Conservation (phyloP, 2,113 vertebrate genomes). For the Petrocephalus zakoni region DNA sequence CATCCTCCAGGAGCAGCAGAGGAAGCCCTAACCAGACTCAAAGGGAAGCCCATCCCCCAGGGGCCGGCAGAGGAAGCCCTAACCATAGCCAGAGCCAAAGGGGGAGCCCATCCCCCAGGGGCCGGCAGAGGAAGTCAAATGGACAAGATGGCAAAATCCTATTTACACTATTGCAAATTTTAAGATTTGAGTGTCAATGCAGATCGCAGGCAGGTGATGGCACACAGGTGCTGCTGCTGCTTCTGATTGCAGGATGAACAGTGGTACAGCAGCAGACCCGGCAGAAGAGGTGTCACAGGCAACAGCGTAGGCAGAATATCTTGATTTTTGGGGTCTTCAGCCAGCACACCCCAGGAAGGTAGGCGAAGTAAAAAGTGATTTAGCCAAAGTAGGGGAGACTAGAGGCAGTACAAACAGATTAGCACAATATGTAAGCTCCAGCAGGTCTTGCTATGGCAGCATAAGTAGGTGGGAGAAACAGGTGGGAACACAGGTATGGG, state of each 20-base stretch:
- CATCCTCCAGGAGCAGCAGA: not conserved
- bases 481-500: not conserved
- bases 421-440: not conserved
- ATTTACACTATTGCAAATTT: too few relatives aligned
- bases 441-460: too few relatives aligned
- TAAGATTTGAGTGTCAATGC: too few relatives aligned
- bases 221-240: not conserved
- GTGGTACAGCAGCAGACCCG: not conserved
- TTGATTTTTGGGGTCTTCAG: not conserved
- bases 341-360: not conserved
- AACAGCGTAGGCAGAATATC: not conserved
- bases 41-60: not conserved
- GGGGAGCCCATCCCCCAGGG: not conserved
- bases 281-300: not conserved
- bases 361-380: not conserved
- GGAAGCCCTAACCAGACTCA: not conserved
- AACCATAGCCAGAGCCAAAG: not conserved
- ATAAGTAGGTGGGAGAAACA: not conserved
- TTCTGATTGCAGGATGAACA: not conserved
- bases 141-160: not conserved
- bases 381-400: not conserved
- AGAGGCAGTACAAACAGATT: not conserved
- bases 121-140: not conserved
- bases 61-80: too few relatives aligned
- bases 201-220: not conserved